phyloP scores from a whole-genome alignment of 2,113 vertebrate genomes.

The Thymallus thymallus region DNA sequence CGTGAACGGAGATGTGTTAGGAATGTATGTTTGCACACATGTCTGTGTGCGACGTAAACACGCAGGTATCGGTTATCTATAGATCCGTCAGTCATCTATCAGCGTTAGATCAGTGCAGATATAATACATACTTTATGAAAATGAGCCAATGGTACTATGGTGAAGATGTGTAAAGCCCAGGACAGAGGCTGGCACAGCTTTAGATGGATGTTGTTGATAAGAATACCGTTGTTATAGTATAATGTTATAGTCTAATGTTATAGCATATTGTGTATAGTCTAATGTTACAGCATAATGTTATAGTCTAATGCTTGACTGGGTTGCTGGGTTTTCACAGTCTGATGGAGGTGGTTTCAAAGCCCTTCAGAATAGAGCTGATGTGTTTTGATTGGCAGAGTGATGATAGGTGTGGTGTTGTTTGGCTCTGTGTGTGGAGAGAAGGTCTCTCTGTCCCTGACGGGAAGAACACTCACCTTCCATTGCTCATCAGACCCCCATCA shows the following conservation, averaged over 20 bases:
- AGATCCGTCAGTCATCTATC: constrained; percentile 57
- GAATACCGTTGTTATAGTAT: background rate
- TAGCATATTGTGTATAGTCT: no score
- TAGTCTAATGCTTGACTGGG: background rate
- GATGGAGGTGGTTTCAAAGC: background rate
- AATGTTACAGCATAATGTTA: no score
- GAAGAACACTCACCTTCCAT: constrained; percentile 86
- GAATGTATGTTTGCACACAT: constrained; percentile 56
- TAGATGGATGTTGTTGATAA: background rate
- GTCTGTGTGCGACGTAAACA: constrained; percentile 53
- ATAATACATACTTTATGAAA: constrained; percentile 8
- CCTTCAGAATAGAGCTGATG: background rate
- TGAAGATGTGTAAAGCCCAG: background rate
- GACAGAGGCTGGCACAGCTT: background rate
- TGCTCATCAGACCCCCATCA: constrained; percentile 97
- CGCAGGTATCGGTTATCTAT: constrained; percentile 59
- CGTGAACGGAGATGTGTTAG: constrained; percentile 65
- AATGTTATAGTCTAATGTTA: no score
- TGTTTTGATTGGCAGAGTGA: constrained; percentile 17
- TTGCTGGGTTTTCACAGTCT: background rate
- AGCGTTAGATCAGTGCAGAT: constrained; percentile 28
- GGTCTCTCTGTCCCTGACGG: background rate
- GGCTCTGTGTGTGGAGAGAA: constrained; percentile 9
- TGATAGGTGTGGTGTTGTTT: constrained; percentile 23
- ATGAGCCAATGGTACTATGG: constrained; percentile 16